Evolutionary conservation across 2,113 vertebrate species (phyloP), one percentile per base, ranked within the genome.

Genomic region (Corythornis cristatus): DNA sequence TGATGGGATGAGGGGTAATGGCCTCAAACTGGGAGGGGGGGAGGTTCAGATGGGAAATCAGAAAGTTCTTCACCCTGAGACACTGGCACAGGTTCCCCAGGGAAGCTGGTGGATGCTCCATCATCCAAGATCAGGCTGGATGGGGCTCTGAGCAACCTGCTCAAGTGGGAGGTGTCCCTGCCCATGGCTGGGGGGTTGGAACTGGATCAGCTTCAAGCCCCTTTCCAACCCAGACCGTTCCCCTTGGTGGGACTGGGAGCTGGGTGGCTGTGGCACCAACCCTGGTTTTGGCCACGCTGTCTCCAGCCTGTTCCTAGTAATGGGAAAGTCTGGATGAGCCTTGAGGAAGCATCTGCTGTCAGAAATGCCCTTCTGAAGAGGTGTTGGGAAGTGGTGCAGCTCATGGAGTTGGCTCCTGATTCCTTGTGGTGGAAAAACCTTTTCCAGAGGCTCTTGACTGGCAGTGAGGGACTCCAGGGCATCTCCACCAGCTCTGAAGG

Each of bases 181-280:
- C 50, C 50, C 50, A 25, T 14, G 12, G 50, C 50, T 7, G 13
- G 50, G 23, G 50, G 23, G 23, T 51, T 25, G 50, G 12, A 51
- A 51, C 50, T 51, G 23, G 50, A 51, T 51, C 22, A 25, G 8
- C 13, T 51, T 51, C 9, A 51, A 51, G 50, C 22, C 26, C 50
- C 22, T 14, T 25, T 51, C 50, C 50, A 25, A 51, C 23, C 50
- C 23, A 25, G 26, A 23, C 23, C 13, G 23, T 25, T 19, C 25
- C 23, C 68, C 37, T 21, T 31, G 23, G 12, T 73, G 35, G 15
- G 37, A 37, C 20, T 0, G 1, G 28, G 16, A 51, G 35, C 8
- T 2, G 1, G 20, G 53, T 25, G 22, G 25, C 21, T 1, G 0
- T 0, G 3, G 15, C 31, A 21, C 48, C 3, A 2, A 21, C 17